A percentile compares a stretch with the other conserved stretches of the same genome.
phyloP scores from a whole-genome alignment of 2,113 vertebrate genomes.

The Larimichthys polyactis region DNA sequence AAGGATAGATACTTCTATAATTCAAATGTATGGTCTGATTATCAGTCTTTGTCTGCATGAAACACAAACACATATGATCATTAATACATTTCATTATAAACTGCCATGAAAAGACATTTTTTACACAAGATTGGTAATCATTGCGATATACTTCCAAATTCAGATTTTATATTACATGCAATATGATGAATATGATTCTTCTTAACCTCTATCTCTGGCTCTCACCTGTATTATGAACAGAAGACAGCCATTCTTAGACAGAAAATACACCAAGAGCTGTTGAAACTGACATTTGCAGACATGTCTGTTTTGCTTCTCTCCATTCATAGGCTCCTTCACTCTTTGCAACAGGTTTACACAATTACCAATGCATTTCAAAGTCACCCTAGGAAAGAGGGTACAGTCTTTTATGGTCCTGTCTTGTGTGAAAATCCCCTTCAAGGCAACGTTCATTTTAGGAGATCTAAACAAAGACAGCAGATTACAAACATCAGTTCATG shows the following conservation, averaged over 20 bases:
- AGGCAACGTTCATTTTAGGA: background rate
- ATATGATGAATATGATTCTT: background rate
- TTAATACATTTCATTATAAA: background rate
- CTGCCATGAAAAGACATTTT: background rate
- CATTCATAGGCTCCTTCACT: background rate
- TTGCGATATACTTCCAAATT: background rate
- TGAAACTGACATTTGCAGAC: slow-evolving; percentile 14
- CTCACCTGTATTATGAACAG: slow-evolving; percentile 45
- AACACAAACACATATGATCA: slow-evolving; percentile 6
- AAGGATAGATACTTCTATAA: background rate
- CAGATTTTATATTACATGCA: background rate
- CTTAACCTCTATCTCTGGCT: background rate
- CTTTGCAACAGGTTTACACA: slow-evolving; percentile 18
- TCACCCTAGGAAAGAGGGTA: background rate
- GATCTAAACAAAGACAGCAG: slow-evolving; percentile 28
- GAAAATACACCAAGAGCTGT: background rate
- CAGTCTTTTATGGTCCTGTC: background rate
- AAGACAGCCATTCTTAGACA: background rate
- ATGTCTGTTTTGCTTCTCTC: slow-evolving; percentile 7
- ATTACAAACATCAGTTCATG: background rate
- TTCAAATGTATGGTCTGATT: slow-evolving; percentile 8
- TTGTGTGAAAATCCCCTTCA: background rate
- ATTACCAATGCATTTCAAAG: background rate
- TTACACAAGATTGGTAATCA: background rate
- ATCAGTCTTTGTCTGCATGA: slow-evolving; percentile 20